Evolutionary conservation across 2,888 invertebrate species (phyloP).

Genomic region (Neoitamus cyanurus): DNA sequence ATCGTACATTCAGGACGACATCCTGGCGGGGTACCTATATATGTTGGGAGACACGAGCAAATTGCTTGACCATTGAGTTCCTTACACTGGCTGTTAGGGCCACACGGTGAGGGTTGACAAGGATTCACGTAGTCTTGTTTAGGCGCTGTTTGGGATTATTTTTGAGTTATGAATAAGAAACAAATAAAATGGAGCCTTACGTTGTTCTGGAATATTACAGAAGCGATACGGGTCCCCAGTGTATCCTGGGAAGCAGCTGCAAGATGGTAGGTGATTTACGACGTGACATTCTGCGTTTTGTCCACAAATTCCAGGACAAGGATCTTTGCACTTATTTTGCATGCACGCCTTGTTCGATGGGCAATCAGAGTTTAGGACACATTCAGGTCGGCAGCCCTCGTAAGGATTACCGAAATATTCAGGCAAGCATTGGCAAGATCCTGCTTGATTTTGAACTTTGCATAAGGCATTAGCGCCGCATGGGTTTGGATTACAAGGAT

Average conservation of each 20-base stretch:
- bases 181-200: constrained; percentile 63
- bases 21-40: constrained; percentile 77
- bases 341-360: constrained; percentile 77
- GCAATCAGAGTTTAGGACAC: constrained; percentile 78
- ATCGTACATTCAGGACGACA: constrained; percentile 78
- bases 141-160: not conserved
- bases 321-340: constrained; percentile 79
- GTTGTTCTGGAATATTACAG: constrained; percentile 68
- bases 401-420: constrained; percentile 83
- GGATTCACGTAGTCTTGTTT: constrained; percentile 56
- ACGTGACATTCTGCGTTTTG: constrained; percentile 80
- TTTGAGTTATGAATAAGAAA: not conserved
- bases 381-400: constrained; percentile 81
- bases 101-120: constrained; percentile 75
- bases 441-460: constrained; percentile 72
- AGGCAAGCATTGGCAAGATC: constrained; percentile 77
- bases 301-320: constrained; percentile 83
- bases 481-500: constrained; percentile 81
- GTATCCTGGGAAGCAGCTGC: constrained; percentile 77
- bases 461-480: constrained; percentile 84
- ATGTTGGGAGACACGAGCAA: constrained; percentile 75
- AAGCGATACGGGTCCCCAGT: constrained; percentile 82
- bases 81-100: constrained; percentile 81
- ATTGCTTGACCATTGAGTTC: constrained; percentile 74
- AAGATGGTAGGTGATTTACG: constrained; percentile 77